Conservation (phyloP, 2,113 vertebrate genomes). For the Dipodomys spectabilis region DNA sequence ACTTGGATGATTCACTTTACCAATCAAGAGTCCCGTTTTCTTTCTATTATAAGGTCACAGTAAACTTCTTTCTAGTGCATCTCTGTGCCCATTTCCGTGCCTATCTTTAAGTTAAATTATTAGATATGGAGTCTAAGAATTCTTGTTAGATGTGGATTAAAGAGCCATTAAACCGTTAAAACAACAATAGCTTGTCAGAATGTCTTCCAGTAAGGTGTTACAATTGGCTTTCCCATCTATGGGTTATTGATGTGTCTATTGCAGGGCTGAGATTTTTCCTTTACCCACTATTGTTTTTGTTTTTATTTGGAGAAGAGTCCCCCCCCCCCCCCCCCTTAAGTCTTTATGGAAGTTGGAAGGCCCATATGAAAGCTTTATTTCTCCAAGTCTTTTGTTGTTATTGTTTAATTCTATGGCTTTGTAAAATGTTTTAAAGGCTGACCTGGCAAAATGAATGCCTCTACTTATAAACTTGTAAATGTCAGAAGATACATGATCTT, state of each 20-base stretch:
- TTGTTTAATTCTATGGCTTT: too few relatives aligned
- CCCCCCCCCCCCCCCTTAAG: background rate
- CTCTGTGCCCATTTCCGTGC: background rate
- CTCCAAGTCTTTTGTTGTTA: background rate
- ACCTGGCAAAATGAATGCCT: background rate
- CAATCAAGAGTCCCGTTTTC: background rate
- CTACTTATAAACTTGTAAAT: background rate
- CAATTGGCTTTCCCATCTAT: background rate
- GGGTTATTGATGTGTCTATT: background rate
- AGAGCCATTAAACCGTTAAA: background rate
- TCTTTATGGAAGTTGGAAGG: conserved; percentile 40
- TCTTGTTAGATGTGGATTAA: background rate
- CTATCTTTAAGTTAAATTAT: background rate
- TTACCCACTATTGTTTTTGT: background rate
- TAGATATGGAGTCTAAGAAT: background rate
- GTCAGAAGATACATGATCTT: background rate
- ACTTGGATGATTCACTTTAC: background rate
- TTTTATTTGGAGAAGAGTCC: background rate
- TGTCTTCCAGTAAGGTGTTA: background rate
- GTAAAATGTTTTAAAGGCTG: conserved; percentile 5
- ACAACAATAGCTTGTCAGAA: background rate
- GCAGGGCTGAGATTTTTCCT: background rate
- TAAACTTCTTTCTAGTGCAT: background rate
- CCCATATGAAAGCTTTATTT: background rate
- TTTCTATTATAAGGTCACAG: background rate